Base-by-base conservation (phyloP, 2,888 invertebrate genomes). In the Prenolepis imparis region DNA sequence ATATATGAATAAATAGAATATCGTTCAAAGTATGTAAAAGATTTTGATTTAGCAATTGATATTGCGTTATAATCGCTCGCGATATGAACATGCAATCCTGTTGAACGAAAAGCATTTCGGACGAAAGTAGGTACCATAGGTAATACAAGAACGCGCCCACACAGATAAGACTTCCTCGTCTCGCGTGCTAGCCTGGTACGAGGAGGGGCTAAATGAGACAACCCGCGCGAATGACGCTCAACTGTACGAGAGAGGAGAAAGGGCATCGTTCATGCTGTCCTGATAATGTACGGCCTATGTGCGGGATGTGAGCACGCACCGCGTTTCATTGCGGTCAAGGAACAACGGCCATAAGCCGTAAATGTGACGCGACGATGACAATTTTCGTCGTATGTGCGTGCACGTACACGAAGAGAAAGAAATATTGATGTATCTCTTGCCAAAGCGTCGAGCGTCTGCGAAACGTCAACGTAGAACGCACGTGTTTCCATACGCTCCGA, bases 131-230 rank as follows among this genome's bases (percentile, higher is more conserved):
- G 41, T 73, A 48, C 84, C 41, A 61, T 55, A 67, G 75, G 74
- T 78, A 74, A 86, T 82, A 81, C 73, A 83, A 80, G 78, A 36
- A 39, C 57, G 74, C 48, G 48, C 28, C 32, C 52, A 36, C 36
- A 12, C 28, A 3, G 32, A 18, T 39, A 70, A 32, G 66, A 57
- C 74, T 83, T 84, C 15, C 48, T 84, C 11, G 32, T 9, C 3
- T 12, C 74, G 78, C 86, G 85, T 93, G 90, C 44, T 91, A 64
- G 83, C 93, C 94, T 93, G 91, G 82, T 93, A 64, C 86, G 90
- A 94, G 94, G 94, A 94, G 94, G 94, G 94, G 94, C 94, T 93
- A 91, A 92, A 93, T 92, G 93, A 94, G 93, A 94, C 94, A 94
- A 94, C 93, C 94, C 94, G 94, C 94, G 94, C 94, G 94, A 94